Conservation (phyloP, 2,888 invertebrate genomes). For the Chloromyia formosa region DNA sequence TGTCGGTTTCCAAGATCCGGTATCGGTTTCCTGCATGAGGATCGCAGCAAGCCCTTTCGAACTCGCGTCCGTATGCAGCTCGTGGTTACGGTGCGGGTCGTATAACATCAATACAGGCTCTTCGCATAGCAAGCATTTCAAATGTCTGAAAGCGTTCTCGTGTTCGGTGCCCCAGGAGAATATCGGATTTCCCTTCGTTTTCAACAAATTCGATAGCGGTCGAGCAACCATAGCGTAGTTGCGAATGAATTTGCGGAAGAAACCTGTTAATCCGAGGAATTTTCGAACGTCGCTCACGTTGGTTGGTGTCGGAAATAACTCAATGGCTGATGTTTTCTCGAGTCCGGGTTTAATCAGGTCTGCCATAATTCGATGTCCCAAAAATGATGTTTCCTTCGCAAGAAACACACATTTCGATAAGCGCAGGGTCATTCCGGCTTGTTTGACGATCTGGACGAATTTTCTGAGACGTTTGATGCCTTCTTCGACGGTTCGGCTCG, state of each 20-base stretch:
- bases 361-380: no score
- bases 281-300: no score
- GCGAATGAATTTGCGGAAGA: no score
- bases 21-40: no score
- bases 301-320: slow-evolving; percentile 49
- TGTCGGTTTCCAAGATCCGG: no score
- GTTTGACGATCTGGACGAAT: slow-evolving; percentile 48
- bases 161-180: slow-evolving; percentile 41
- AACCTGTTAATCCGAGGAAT: no score
- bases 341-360: slow-evolving; percentile 17
- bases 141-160: slow-evolving; percentile 36
- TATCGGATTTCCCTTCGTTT: slow-evolving; percentile 19
- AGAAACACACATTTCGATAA: slow-evolving; percentile 49
- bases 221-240: no score
- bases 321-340: slow-evolving; percentile 52
- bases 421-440: neutral
- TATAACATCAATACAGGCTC: no score
- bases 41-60: no score
- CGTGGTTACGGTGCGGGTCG: no score
- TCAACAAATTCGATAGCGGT: no score
- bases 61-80: no score
- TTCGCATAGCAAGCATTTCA: slow-evolving; percentile 47
- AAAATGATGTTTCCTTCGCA: slow-evolving; percentile 49
- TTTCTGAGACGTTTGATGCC: slow-evolving; percentile 49
- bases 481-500: slow-evolving; percentile 49